Percentiles rank a stretch among this genome's conserved stretches.
phyloP scores from a whole-genome alignment of 2,888 invertebrate genomes.

The Cryptocephalus primarius region DNA sequence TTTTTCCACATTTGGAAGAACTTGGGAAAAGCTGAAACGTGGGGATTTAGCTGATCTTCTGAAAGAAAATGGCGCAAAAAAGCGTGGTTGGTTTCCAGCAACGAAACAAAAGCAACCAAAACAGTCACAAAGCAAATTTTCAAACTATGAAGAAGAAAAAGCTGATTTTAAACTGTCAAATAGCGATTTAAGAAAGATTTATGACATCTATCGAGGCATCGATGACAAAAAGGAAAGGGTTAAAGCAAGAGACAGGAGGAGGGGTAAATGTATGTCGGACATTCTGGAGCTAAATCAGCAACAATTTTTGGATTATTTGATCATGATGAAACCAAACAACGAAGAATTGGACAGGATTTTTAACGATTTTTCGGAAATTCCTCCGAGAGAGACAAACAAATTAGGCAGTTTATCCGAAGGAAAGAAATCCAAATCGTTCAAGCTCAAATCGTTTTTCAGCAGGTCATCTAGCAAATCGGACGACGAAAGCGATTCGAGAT shows the following conservation, averaged over 20 bases:
- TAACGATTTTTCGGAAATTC: conserved; percentile 20
- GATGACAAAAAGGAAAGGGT: conserved; percentile 12
- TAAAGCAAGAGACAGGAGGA: conserved; percentile 16
- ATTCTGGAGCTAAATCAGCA: conserved; percentile 30
- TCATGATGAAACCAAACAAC: conserved; percentile 28
- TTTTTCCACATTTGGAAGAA: conserved; percentile 46
- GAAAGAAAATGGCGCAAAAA: conserved; percentile 15
- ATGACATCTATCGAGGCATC: conserved; percentile 23
- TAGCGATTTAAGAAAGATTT: conserved; percentile 23
- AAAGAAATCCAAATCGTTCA: conserved; percentile 21
- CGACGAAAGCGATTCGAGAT: conserved; percentile 27
- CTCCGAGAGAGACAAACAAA: conserved; percentile 15
- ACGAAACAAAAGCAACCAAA: conserved; percentile 18
- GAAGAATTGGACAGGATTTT: conserved; percentile 24
- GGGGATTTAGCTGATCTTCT: conserved; percentile 47
- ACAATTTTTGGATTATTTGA: conserved; percentile 31
- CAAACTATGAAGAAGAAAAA: conserved; percentile 7
- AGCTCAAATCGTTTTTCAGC: conserved; percentile 23
- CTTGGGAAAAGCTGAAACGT: conserved; percentile 47
- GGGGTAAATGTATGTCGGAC: conserved; percentile 22
- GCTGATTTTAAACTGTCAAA: conserved; percentile 15
- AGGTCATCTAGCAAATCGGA: conserved; percentile 27
- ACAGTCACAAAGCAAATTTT: conserved; percentile 12
- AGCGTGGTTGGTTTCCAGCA: conserved; percentile 39
- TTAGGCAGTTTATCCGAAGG: conserved; percentile 22